A percentile compares a stretch with the other conserved stretches of the same genome.
These are phyloP conservation scores for Hesperia comma DNA, from an alignment of 2,888 invertebrate genomes.

Conservation along the genomic window DNA sequence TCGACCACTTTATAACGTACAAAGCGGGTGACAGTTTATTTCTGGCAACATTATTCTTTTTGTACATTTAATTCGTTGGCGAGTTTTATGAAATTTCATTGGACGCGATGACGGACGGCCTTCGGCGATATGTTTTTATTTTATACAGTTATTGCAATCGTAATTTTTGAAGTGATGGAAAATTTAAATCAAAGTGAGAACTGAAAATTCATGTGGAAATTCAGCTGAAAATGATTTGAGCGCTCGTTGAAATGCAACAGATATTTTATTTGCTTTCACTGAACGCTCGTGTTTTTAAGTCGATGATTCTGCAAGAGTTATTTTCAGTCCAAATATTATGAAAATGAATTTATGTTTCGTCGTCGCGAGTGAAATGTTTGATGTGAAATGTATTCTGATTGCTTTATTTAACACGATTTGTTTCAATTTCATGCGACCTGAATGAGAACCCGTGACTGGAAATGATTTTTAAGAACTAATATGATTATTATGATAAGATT, in stretches of 20 bases:
- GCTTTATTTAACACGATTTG: constrained; percentile 7
- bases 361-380: constrained; percentile 12
- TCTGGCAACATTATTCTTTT: constrained; percentile 42
- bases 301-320: constrained; percentile 24
- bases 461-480: too few relatives aligned
- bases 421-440: too few relatives aligned
- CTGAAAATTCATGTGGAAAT: constrained; percentile 29
- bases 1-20: constrained; percentile 67
- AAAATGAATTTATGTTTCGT: constrained; percentile 30
- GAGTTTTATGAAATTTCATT: constrained; percentile 35
- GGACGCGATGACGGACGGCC: constrained; percentile 31
- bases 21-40: constrained; percentile 57
- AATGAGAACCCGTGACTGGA: too few relatives aligned
- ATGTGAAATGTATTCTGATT: constrained; percentile 1
- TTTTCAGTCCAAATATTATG: constrained; percentile 20
- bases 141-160: constrained; percentile 33
- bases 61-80: constrained; percentile 37
- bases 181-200: constrained; percentile 19
- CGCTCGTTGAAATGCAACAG: constrained; percentile 30
- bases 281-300: constrained; percentile 19
- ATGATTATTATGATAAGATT: too few relatives aligned
- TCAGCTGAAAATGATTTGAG: constrained; percentile 16
- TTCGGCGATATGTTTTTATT: constrained; percentile 30
- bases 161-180: constrained; percentile 30
- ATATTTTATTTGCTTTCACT: constrained; percentile 28